Conservation (phyloP, 1,140 invertebrate species). For the Choristoneura fumiferana region DNA sequence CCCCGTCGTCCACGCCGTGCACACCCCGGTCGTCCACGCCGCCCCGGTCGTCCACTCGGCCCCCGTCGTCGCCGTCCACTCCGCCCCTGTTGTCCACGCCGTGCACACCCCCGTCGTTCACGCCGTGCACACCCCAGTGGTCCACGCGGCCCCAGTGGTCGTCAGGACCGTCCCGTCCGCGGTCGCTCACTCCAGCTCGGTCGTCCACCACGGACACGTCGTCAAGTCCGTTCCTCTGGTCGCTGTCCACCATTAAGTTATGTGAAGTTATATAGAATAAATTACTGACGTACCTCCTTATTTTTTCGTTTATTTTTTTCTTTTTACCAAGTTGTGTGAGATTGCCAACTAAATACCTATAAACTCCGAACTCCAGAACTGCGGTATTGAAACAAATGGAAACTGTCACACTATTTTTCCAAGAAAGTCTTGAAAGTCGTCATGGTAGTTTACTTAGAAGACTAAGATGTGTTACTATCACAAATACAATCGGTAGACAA, state of each 20-base stretch:
- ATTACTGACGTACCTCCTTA: slow-evolving; percentile 4
- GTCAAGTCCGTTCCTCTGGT: slow-evolving; percentile 78
- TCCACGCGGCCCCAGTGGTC: slow-evolving; percentile 67
- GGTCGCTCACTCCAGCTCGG: slow-evolving; percentile 58
- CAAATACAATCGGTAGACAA: no score
- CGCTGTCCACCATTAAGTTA: slow-evolving; percentile 62
- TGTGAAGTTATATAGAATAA: slow-evolving; percentile 21
- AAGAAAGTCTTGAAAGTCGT: no score
- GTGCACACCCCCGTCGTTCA: slow-evolving; percentile 49
- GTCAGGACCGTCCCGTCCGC: slow-evolving; percentile 61
- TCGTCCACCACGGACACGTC: slow-evolving; percentile 72
- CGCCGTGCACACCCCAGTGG: slow-evolving; percentile 53
- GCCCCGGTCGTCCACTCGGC: slow-evolving; percentile 58
- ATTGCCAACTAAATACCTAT: no score
- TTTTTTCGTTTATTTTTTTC: slow-evolving; percentile 1
- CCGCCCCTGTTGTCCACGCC: slow-evolving; percentile 47
- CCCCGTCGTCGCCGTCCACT: slow-evolving; percentile 11
- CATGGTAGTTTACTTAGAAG: no score
- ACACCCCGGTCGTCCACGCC: slow-evolving; percentile 50
- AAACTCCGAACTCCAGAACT: no score
- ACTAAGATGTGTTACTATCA: no score
- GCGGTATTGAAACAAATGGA: neutral
- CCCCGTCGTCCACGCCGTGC: slow-evolving; percentile 50
- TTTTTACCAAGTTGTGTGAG: neutral
- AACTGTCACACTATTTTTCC: no score